Conservation (phyloP, 2,888 invertebrate genomes). For the Melanophora roralis region DNA sequence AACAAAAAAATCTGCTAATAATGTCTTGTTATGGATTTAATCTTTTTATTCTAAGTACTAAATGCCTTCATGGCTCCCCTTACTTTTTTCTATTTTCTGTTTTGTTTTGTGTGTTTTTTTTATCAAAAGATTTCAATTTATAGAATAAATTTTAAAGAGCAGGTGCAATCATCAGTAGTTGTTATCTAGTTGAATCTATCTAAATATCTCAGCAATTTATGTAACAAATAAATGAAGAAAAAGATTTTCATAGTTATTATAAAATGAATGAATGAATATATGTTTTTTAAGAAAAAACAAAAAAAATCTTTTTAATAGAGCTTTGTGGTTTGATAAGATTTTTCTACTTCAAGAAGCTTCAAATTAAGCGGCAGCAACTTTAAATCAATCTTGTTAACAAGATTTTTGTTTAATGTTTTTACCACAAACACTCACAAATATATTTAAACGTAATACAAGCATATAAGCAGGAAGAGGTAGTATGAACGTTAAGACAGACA, state of each 20-base stretch:
- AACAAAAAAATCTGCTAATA: conserved; percentile 4
- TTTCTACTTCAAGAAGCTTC: conserved; percentile 19
- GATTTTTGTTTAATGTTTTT: conserved; percentile 44
- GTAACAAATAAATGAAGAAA: conserved; percentile 52
- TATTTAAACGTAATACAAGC: conserved; percentile 1
- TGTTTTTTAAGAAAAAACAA: conserved; percentile 19
- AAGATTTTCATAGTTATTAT: conserved; percentile 49
- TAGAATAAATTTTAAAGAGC: conserved; percentile 40
- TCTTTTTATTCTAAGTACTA: background rate
- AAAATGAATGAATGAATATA: conserved; percentile 19
- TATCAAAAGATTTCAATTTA: conserved; percentile 34
- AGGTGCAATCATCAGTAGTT: conserved; percentile 55
- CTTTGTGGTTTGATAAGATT: conserved; percentile 6
- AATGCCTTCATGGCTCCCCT: background rate
- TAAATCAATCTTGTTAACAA: conserved; percentile 63
- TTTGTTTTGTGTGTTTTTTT: background rate
- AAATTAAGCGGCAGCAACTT: conserved; percentile 51
- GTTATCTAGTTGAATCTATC: conserved; percentile 17
- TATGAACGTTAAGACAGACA: conserved; percentile 3
- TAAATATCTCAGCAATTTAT: conserved; percentile 41
- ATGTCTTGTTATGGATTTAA: background rate
- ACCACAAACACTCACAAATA: background rate
- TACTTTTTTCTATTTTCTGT: background rate
- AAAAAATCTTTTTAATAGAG: background rate
- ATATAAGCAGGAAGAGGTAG: conserved; percentile 31